These are phyloP conservation scores for Heloderma charlesbogerti DNA, from an alignment of 2,113 vertebrate species.

Conservation along the genomic window DNA sequence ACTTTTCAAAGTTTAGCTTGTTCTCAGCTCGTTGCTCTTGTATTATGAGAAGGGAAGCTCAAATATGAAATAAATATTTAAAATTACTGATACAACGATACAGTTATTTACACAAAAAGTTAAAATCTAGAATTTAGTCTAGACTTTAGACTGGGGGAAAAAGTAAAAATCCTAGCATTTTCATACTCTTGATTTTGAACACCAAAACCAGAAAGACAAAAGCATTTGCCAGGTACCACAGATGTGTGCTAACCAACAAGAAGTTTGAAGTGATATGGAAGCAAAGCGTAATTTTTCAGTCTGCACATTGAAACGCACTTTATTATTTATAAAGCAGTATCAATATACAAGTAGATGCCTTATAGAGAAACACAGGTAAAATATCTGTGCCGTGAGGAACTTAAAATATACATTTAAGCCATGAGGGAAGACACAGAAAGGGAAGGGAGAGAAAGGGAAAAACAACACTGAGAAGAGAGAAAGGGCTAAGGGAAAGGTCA, in stretches of 20 bases:
- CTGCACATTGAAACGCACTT: background rate
- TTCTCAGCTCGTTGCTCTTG: background rate
- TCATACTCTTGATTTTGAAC: background rate
- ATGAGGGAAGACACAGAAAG: background rate
- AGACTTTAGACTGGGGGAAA: background rate
- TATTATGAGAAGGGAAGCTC: background rate
- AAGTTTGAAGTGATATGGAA: background rate
- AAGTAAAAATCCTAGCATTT: conserved; percentile 1
- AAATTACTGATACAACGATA: background rate
- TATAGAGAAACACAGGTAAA: background rate
- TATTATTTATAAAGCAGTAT: background rate
- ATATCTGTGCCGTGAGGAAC: background rate
- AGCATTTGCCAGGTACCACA: conserved; percentile 2
- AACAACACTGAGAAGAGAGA: too few species aligned
- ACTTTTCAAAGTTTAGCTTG: background rate
- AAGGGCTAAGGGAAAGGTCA: background rate
- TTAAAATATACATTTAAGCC: background rate
- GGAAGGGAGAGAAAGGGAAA: background rate
- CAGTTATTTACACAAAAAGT: background rate
- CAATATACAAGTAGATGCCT: background rate
- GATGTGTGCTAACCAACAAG: background rate
- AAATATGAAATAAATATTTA: background rate
- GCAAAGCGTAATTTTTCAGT: background rate
- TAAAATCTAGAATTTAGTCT: conserved; percentile 10
- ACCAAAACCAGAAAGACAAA: background rate